Conservation (phyloP, 2,797 vertebrate species). For the Anguilla megastoma region DNA sequence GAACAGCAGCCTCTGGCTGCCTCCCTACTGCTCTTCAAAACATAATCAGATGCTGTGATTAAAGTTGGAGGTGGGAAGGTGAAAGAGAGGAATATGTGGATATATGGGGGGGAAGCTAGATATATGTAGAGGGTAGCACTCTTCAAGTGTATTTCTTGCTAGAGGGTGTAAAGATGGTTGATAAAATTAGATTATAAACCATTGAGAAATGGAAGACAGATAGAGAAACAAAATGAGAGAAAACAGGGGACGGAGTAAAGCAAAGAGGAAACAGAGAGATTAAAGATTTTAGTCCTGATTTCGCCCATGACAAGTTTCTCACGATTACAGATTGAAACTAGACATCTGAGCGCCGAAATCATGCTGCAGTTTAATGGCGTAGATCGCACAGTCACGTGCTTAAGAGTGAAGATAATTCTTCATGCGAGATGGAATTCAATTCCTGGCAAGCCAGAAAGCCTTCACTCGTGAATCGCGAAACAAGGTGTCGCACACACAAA, state of each 20-base stretch:
- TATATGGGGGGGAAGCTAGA: background rate
- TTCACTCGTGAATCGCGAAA: background rate
- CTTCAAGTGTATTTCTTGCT: background rate
- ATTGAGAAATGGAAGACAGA: background rate
- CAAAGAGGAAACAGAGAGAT: background rate
- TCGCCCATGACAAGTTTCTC: background rate
- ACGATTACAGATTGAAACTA: background rate
- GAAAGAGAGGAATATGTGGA: no score
- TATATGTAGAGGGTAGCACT: background rate
- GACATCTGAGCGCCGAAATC: background rate
- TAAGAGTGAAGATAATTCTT: background rate
- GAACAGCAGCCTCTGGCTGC: constrained; percentile 36
- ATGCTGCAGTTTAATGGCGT: background rate
- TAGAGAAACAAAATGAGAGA: background rate
- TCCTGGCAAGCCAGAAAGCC: background rate
- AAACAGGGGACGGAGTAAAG: background rate
- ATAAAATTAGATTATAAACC: background rate
- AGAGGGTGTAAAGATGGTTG: background rate
- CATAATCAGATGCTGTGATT: constrained; percentile 21
- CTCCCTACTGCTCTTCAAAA: constrained; percentile 12
- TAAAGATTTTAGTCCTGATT: background rate
- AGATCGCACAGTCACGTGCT: background rate
- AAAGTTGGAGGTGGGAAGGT: background rate
- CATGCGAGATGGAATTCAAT: background rate
- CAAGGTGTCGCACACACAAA: background rate